Evolutionary conservation across 2,797 vertebrate genomes (phyloP), one percentile per base, ranked within the genome.

Genomic region (Furcifer pardalis): DNA sequence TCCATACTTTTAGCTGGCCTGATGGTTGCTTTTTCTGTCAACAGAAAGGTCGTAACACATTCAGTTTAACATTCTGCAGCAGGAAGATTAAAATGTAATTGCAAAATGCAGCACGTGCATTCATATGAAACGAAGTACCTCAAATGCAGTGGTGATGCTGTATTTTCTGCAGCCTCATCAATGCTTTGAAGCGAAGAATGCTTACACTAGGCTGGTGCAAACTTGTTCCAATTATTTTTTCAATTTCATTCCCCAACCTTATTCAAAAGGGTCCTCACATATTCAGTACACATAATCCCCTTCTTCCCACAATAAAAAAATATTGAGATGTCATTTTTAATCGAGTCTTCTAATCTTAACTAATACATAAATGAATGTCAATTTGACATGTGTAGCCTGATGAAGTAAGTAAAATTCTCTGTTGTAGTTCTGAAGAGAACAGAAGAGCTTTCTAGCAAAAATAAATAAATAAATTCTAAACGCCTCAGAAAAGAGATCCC

Each of bases 1-100:
- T 99, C 98, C 98, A 99, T 99, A 93, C 98, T 99, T 95, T 99
- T 99, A 21, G 98, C 98, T 0, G 98, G 98, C 25, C 98, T 97
- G 80, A 99, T 97, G 71, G 97, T 96, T 88, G 97, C 94, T 93
- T 99, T 99, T 94, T 99, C 98, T 98, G 96, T 91, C 88, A 88
- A 91, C 92, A 84, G 91, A 27, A 84, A 62, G 35, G 91, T 81
- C 89, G 88, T 88, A 86, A 92, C 76, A 93, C 88, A 85, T 2
- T 88, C 76, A 79, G 9, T 87, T 91, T 84, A 91, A 60, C 56
- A 56, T 44, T 80, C 81, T 52, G 42, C 1, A 0, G 42, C 40
- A 78, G 84, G 52, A 83, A 87, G 69, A 49, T 71, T 84, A 80
- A 86, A 87, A 63, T 25, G 65, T 81, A 82, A 52, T 8, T 40